Conservation (phyloP, 1,140 invertebrate species). For the Bombus haemorrhoidalis region DNA sequence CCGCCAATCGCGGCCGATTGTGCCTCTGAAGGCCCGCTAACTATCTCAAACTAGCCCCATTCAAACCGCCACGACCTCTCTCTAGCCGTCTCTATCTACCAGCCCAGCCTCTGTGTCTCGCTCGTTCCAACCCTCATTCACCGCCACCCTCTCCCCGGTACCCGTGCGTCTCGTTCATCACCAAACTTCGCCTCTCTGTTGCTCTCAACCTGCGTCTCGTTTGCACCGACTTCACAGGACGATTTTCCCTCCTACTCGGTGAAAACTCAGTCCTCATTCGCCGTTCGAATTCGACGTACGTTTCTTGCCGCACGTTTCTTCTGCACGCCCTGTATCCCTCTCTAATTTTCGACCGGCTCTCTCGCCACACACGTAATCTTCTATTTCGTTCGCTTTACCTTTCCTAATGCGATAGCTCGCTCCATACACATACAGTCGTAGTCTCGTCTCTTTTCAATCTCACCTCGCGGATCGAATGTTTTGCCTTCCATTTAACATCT, state of each 20-base stretch:
- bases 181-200: constrained; percentile 5
- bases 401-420: constrained; percentile 31
- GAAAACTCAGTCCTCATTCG: background rate
- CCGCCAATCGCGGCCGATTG: constrained; percentile 81
- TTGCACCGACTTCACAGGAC: constrained; percentile 20
- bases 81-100: constrained; percentile 61
- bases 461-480: constrained; percentile 4
- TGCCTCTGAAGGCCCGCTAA: constrained; percentile 82
- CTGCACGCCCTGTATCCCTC: constrained; percentile 18
- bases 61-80: constrained; percentile 76
- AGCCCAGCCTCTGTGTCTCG: constrained; percentile 33
- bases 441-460: background rate
- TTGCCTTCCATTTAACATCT: constrained; percentile 35
- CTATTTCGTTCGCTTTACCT: constrained; percentile 32
- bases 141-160: background rate
- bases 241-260: constrained; percentile 27
- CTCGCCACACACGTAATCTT: constrained; percentile 43
- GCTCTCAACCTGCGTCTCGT: background rate
- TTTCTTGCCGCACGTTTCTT: constrained; percentile 52
- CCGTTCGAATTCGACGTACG: constrained; percentile 22
- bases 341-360: constrained; percentile 46
- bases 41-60: constrained; percentile 83
- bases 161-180: constrained; percentile 18
- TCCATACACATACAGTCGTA: too few species aligned
- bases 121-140: constrained; percentile 37